Evolutionary conservation across 2,797 vertebrate genomes (phyloP), one percentile per base, ranked within the genome.

Genomic region (Podarcis siculus): DNA sequence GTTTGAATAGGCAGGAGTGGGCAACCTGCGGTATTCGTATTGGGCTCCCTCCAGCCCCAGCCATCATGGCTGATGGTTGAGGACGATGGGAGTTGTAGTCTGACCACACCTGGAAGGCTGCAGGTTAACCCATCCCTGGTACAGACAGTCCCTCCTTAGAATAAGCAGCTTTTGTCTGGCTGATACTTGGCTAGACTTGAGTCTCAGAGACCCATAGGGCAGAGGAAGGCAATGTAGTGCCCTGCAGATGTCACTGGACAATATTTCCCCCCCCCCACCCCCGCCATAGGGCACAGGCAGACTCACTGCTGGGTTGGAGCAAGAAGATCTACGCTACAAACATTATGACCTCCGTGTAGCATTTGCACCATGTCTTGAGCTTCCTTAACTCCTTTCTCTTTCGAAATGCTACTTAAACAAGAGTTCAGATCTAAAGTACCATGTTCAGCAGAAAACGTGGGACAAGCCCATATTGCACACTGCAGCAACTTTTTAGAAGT

Each of bases 331-430:
- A 82, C n/a, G 37, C 71, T 61, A 61, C 87, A 73, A 84, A 17
- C 45, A 67, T 76, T 45, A 7, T 45, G 86, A 1, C 49, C 82
- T 92, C 5, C 0, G 15, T 39, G 86, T 72, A 71, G 23, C 66
- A 78, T 83, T 69, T 1, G 42, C 30, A 86, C 85, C 86, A 15
- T 87, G 93, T 92, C 92, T 92, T 93, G 94, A 94, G 92, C 94
- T 95, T 96, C 90, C 90, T 95, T 86, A 37, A 2, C 2, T 90
- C 84, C 25, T 73, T 21, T 55, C 10, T 21, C 0, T 81, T 61
- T 55, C 12, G 58, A 83, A 88, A 32, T 58, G 42, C 49, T 39
- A 73, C 32, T 42, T 42, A 80, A 72, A 66, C 49, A 87, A 39
- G 1, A 73, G 89, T 92, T 39, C 82, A 76, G 73, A 82, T 27